Conservation (phyloP, 37 sponge, comb jelly and placozoan species). For the Geodia barretti region DNA sequence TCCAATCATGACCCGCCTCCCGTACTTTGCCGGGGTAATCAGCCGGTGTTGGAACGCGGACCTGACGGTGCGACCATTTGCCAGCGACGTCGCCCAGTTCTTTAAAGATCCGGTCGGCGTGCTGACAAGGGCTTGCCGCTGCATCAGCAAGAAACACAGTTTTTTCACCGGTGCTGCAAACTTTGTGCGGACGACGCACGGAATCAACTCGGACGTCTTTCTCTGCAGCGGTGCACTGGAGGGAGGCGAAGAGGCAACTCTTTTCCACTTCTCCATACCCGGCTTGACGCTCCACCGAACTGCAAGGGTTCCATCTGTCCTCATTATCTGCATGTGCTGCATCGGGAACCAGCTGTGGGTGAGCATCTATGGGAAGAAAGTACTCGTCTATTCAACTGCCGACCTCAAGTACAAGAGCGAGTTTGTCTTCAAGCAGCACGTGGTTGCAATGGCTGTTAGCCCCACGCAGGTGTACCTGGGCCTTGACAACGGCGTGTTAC, state of each 20-base stretch:
- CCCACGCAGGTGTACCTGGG: conserved; percentile 60
- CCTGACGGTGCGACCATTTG: conserved; percentile 52
- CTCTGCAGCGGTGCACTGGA: conserved; percentile 43
- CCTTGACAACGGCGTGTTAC: conserved; percentile 45
- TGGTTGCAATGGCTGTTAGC: conserved; percentile 37
- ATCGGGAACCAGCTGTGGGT: conserved; percentile 49
- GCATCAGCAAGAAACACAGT: conserved; percentile 18
- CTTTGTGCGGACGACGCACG: conserved; percentile 17
- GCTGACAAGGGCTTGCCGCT: conserved; percentile 16
- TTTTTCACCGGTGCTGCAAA: conserved; percentile 42
- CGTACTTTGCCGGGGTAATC: conserved; percentile 44
- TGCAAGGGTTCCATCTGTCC: conserved; percentile 24
- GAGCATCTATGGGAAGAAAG: conserved; percentile 44
- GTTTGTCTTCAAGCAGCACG: conserved; percentile 25
- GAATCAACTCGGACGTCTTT: conserved; percentile 40
- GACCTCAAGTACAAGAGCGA: conserved; percentile 28
- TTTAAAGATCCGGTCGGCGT: conserved; percentile 33
- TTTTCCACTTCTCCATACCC: conserved; percentile 42
- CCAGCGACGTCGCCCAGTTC: conserved; percentile 24
- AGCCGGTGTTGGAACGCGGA: conserved; percentile 56
- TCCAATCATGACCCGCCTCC: conserved; percentile 26
- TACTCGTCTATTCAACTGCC: conserved; percentile 41
- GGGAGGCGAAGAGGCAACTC: background rate
- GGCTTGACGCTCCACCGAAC: conserved; percentile 13
- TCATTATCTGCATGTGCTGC: conserved; percentile 66